Evolutionary conservation across 2,888 invertebrate species (phyloP).

Genomic region (Drosophila recens): DNA sequence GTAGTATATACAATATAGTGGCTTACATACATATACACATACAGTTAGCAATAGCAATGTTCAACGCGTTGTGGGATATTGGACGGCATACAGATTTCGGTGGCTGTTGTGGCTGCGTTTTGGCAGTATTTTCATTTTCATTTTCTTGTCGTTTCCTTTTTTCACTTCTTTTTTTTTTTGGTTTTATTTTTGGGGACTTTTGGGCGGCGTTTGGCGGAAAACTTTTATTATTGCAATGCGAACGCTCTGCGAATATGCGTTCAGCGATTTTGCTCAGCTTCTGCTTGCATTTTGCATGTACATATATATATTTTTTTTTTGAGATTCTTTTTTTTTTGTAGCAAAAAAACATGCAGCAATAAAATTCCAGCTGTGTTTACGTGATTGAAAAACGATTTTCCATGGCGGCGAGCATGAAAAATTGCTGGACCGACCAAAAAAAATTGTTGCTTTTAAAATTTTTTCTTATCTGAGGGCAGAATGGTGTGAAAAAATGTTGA

Average conservation of each 20-base stretch:
- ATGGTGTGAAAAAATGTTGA: conserved; percentile 53
- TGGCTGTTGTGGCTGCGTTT: conserved; percentile 58
- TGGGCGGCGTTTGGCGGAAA: conserved; percentile 46
- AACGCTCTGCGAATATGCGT: conserved; percentile 69
- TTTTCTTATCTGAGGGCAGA: conserved; percentile 6
- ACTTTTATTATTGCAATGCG: conserved; percentile 73
- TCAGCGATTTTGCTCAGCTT: conserved; percentile 66
- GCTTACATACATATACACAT: conserved; percentile 33
- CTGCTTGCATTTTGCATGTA: conserved; percentile 52
- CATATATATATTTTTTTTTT: conserved; percentile 22
- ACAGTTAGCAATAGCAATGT: conserved; percentile 27
- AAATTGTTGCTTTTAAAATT: conserved; percentile 23
- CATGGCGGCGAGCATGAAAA: conserved; percentile 71
- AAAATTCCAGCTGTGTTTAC: conserved; percentile 81
- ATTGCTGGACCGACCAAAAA: conserved; percentile 45
- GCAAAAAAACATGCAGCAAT: conserved; percentile 77
- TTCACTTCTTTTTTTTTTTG: conserved; percentile 10
- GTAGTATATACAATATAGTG: conserved; percentile 42
- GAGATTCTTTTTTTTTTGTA: conserved; percentile 35
- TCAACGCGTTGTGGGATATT: conserved; percentile 54
- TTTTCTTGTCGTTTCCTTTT: conserved; percentile 47
- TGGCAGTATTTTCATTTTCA: conserved; percentile 48
- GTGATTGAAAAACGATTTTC: conserved; percentile 81
- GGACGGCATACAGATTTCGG: conserved; percentile 64
- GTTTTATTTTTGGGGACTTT: conserved; percentile 27